A percentile compares a stretch with the other conserved stretches of the same genome.
Evolutionary conservation across 2,797 vertebrate species (phyloP).

Genomic region (Tenualosa thibaudeaui): DNA sequence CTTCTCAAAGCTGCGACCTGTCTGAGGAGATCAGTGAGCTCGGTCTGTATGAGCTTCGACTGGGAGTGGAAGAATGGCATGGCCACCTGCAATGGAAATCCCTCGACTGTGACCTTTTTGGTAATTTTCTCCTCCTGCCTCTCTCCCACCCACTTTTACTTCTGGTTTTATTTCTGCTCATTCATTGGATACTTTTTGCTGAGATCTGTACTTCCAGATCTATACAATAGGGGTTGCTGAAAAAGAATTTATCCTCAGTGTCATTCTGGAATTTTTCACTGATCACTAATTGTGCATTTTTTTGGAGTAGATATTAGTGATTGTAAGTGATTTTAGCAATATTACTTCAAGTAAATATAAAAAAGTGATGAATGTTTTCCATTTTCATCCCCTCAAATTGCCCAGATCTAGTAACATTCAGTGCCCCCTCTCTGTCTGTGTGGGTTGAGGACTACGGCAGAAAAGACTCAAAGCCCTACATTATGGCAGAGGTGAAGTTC

Average conservation of each 20-base stretch:
- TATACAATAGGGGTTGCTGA: not conserved
- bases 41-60: not conserved
- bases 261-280: not conserved
- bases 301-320: too few species aligned
- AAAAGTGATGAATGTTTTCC: not conserved
- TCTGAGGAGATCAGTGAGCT: slow-evolving; percentile 59
- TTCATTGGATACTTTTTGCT: not conserved
- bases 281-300: not conserved
- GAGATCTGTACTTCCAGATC: not conserved
- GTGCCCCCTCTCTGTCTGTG: slow-evolving; percentile 61
- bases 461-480: not conserved
- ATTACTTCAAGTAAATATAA: not conserved
- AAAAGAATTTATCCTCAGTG: not conserved
- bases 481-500: slow-evolving; percentile 66
- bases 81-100: not conserved
- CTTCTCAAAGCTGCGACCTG: slow-evolving; percentile 63
- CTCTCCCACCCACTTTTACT: not conserved
- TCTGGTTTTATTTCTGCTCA: not conserved
- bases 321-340: too few species aligned
- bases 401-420: slow-evolving; percentile 57
- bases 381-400: not conserved
- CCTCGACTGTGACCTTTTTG: not conserved
- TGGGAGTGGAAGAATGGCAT: not conserved
- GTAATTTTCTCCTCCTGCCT: not conserved
- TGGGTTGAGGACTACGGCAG: slow-evolving; percentile 45